Evolutionary conservation across 2,888 invertebrate species (phyloP).

Genomic region (Parthenolecanium corni): DNA sequence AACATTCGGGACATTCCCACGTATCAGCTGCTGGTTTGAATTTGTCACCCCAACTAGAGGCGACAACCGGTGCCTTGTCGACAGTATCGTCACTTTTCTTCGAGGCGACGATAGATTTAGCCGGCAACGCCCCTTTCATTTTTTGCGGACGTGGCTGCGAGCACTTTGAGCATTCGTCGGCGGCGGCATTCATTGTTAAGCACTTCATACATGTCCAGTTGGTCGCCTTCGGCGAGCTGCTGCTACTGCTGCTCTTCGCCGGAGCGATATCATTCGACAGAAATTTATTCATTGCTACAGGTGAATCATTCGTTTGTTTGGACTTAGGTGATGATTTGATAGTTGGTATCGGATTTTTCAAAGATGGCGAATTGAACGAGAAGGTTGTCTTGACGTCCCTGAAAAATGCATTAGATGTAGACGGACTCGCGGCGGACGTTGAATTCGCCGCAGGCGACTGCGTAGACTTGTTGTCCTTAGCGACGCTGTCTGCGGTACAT

Average conservation of each 20-base stretch:
- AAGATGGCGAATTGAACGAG: not conserved
- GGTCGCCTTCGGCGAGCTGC: not conserved
- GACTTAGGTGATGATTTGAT: not conserved
- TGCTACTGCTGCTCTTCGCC: too few relatives aligned
- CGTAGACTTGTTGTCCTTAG: not conserved
- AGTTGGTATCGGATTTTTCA: not conserved
- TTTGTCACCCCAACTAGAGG: conserved; percentile 37
- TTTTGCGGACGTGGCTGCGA: not conserved
- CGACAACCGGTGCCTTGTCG: not conserved
- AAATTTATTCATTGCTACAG: not conserved
- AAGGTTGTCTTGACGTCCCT: too few relatives aligned
- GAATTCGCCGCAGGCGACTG: not conserved
- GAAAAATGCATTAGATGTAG: too few relatives aligned
- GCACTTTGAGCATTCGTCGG: conserved; percentile 5
- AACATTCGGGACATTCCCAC: conserved; percentile 52
- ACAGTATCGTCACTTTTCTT: not conserved
- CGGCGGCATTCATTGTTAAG: not conserved
- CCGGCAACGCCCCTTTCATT: not conserved
- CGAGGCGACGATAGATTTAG: not conserved
- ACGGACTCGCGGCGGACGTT: too few relatives aligned
- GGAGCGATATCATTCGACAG: not conserved
- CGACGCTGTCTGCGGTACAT: not conserved
- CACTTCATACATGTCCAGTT: conserved; percentile 14
- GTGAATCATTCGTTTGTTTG: not conserved
- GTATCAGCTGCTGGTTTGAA: conserved; percentile 41